phyloP scores from a whole-genome alignment of 1,140 invertebrate genomes.

The Pogonus chalceus region DNA sequence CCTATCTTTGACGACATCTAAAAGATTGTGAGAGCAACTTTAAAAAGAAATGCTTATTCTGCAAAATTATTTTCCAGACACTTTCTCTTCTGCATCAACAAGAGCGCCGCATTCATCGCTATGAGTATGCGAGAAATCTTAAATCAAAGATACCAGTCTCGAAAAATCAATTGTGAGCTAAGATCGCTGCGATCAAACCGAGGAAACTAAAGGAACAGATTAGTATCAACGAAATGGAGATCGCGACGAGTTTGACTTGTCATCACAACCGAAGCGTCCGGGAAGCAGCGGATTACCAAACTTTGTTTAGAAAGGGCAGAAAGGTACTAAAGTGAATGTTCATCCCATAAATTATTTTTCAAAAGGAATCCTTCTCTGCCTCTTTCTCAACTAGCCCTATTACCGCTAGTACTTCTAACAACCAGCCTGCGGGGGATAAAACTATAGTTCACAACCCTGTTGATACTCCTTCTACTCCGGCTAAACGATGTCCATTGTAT shows the following conservation, averaged over 20 bases:
- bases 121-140: not conserved
- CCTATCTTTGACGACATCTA: too few relatives aligned
- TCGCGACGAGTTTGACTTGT: not conserved
- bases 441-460: too few relatives aligned
- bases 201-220: not conserved
- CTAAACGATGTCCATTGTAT: too few relatives aligned
- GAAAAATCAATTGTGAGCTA: not conserved
- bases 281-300: not conserved
- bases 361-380: not conserved
- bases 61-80: not conserved
- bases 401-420: not conserved
- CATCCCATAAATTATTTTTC: not conserved
- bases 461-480: too few relatives aligned
- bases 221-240: not conserved
- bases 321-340: not conserved
- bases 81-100: conserved; percentile 4
- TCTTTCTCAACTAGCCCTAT: not conserved
- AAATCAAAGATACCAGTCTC: not conserved
- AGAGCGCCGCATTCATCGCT: conserved; percentile 7
- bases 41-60: not conserved
- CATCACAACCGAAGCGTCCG: not conserved
- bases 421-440: too few relatives aligned
- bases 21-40: not conserved
- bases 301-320: not conserved
- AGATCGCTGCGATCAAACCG: not conserved